phyloP scores from a whole-genome alignment of 2,113 vertebrate genomes.

The Acinonyx jubatus region DNA sequence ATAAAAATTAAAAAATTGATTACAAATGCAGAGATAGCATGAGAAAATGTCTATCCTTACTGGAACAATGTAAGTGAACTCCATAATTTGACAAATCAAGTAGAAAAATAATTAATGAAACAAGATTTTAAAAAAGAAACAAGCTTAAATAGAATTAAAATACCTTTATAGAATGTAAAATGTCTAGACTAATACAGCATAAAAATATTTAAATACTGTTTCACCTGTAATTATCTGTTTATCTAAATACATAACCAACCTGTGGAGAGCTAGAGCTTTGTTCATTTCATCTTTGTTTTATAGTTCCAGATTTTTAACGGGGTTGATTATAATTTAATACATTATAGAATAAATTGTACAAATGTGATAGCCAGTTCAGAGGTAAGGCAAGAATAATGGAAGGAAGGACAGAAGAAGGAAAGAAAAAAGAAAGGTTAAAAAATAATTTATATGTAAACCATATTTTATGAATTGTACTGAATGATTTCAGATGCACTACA shows the following conservation, averaged over 20 bases:
- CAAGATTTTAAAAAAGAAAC: background rate
- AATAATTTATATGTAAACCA: background rate
- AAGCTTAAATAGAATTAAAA: background rate
- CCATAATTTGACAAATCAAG: background rate
- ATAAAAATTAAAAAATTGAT: background rate
- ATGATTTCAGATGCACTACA: background rate
- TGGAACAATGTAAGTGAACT: background rate
- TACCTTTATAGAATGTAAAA: background rate
- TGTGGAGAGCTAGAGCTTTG: background rate
- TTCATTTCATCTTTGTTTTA: background rate
- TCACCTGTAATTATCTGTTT: background rate
- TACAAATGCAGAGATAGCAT: background rate
- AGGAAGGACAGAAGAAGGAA: background rate
- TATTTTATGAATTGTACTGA: background rate
- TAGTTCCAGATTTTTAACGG: background rate
- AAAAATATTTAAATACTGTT: background rate
- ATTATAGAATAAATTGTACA: background rate
- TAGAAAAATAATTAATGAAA: background rate
- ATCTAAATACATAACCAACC: background rate
- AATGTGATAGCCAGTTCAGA: background rate
- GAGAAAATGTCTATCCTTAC: background rate
- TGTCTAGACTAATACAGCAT: background rate
- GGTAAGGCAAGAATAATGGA: background rate
- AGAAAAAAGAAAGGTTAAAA: background rate
- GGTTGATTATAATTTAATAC: background rate